Evolutionary conservation across 2,888 invertebrate species (phyloP).

Genomic region (Pediacus dermestoides): DNA sequence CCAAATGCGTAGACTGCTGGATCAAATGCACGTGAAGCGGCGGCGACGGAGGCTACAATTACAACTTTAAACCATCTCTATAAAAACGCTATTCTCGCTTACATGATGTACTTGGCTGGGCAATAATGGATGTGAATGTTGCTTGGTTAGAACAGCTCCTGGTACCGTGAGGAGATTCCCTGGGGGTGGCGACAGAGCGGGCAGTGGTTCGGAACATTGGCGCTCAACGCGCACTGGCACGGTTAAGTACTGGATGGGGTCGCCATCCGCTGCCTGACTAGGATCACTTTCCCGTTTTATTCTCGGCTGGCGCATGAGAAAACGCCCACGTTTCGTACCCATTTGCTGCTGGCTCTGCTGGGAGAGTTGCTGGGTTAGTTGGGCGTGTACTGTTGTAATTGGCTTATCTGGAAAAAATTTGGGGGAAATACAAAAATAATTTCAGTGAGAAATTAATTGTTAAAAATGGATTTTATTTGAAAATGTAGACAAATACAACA

Average conservation of each 20-base stretch:
- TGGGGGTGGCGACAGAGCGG: slow-evolving; percentile 52
- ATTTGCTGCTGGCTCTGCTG: slow-evolving; percentile 42
- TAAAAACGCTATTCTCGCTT: slow-evolving; percentile 12
- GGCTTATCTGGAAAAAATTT: slow-evolving; percentile 1
- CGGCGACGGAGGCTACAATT: slow-evolving; percentile 29
- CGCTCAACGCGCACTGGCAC: slow-evolving; percentile 57
- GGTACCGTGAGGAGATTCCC: slow-evolving; percentile 57
- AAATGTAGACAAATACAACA: too few relatives aligned
- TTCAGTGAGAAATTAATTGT: too few relatives aligned
- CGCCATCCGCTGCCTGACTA: slow-evolving; percentile 47
- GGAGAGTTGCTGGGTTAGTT: slow-evolving; percentile 21
- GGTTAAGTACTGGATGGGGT: slow-evolving; percentile 49
- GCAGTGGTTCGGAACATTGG: slow-evolving; percentile 60
- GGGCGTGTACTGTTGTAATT: slow-evolving; percentile 35
- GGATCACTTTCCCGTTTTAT: slow-evolving; percentile 63
- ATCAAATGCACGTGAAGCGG: slow-evolving; percentile 36
- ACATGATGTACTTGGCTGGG: slow-evolving; percentile 54
- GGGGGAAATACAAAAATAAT: too few relatives aligned
- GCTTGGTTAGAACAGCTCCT: slow-evolving; percentile 59
- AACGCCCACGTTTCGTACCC: slow-evolving; percentile 61
- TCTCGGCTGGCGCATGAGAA: slow-evolving; percentile 64
- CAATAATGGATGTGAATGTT: slow-evolving; percentile 63
- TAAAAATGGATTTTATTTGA: too few relatives aligned
- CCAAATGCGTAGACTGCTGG: slow-evolving; percentile 23
- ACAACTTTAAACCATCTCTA: slow-evolving; percentile 3